phyloP scores from a whole-genome alignment of 2,888 invertebrate genomes.

The Phragmatobia fuliginosa region DNA sequence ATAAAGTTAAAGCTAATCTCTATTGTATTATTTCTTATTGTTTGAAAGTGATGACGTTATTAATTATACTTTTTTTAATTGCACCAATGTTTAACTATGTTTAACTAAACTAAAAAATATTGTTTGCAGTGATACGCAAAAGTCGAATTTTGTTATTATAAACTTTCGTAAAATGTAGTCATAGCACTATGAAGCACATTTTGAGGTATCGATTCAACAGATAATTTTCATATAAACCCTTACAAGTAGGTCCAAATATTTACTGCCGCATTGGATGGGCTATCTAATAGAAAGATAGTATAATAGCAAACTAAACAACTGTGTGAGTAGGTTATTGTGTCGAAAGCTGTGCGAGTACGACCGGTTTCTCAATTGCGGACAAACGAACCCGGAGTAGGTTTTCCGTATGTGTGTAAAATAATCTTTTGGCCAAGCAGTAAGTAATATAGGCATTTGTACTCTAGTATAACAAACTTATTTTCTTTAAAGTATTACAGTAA shows the following conservation, averaged over 20 bases:
- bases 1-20: background rate
- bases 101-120: background rate
- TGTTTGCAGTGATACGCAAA: background rate
- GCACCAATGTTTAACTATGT: too few relatives aligned
- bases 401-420: background rate
- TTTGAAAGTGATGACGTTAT: background rate
- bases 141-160: too few relatives aligned
- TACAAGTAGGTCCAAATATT: background rate
- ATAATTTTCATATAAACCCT: background rate
- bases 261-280: background rate
- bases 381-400: background rate
- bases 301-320: background rate
- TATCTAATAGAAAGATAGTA: background rate
- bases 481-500: background rate
- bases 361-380: background rate
- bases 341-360: background rate
- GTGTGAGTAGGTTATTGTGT: constrained; percentile 1
- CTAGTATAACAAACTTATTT: background rate
- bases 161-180: too few relatives aligned
- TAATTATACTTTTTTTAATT: too few relatives aligned
- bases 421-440: background rate
- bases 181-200: too few relatives aligned
- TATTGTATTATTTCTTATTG: background rate
- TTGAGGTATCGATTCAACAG: too few relatives aligned
- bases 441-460: background rate